Evolutionary conservation across 2,797 vertebrate species (phyloP), one percentile per base, ranked within the genome.

Genomic region (Crocodylus rhombifer): DNA sequence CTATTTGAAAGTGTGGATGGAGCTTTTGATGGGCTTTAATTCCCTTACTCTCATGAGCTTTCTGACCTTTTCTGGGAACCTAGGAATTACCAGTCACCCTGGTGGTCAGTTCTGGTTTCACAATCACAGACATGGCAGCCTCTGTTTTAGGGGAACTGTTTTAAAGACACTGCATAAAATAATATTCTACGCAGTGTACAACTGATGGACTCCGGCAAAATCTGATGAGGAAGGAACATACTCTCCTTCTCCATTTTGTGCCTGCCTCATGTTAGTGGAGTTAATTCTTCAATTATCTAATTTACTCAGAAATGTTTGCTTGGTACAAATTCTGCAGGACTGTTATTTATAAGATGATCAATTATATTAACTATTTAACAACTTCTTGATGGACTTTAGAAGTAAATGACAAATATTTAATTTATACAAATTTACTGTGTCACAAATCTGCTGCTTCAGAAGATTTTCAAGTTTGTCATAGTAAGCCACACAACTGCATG

Each of bases 181-280:
- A 62, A 25, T 73, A 12, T 26, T 6, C 16, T 83, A 25, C 30
- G 26, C 7, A 77, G 7, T 42, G 67, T 14, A 71, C 30, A 23
- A 71, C 67, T 71, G 67, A 6, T 13, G 83, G 71, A 5, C 11
- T 6, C 8, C 79, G 62, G 6, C 82, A 77, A 51, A 69, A 8
- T 3, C 28, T 26, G 63, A n/a, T 73, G 67, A 80, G 60, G 80
- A 91, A 80, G 42, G 26, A 63, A 57, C 42, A 7, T 5, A 33
- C 4, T 0, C 0, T 80, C 1, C 4, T 14, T 15, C 2, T 6
- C 14, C 4, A 2, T 13, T 1, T 12, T 85, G 2, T 80, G 30
- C 36, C 83, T 5, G 8, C 1, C 4, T 25, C 62, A 51, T 80
- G 2, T 87, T 42, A 80, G 14, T 51, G 42, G 9, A 51, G 42